phyloP scores from a whole-genome alignment of 2,888 invertebrate genomes.

The Tridacna crocea region DNA sequence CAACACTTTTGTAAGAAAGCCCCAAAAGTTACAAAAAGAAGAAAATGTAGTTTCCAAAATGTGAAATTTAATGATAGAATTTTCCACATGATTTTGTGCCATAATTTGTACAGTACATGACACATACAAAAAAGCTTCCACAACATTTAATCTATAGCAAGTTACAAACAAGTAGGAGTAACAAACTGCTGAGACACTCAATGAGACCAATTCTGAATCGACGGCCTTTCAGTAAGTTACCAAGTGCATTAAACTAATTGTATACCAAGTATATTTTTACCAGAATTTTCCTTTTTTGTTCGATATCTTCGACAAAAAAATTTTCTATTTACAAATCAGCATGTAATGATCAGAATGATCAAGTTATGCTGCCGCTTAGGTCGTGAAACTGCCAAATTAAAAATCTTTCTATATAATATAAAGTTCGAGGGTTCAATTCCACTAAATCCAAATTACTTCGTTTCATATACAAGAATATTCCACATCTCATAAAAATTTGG shows the following conservation, averaged over 20 bases:
- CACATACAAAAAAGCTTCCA: constrained; percentile 23
- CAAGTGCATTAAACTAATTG: constrained; percentile 52
- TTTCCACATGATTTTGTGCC: constrained; percentile 27
- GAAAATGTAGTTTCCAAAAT: no score
- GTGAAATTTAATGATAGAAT: no score
- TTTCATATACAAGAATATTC: constrained; percentile 29
- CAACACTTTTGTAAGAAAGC: no score
- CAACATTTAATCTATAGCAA: constrained; percentile 19
- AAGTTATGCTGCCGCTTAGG: constrained; percentile 59
- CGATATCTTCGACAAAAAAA: constrained; percentile 64
- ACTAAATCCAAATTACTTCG: constrained; percentile 33
- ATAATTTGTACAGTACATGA: constrained; percentile 29
- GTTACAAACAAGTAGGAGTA: constrained; percentile 5
- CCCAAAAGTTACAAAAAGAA: no score
- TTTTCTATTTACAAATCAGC: constrained; percentile 67
- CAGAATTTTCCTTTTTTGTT: constrained; percentile 37
- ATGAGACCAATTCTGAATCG: constrained; percentile 40
- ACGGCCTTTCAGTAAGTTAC: constrained; percentile 51
- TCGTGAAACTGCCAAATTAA: constrained; percentile 58
- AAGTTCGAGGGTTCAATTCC: constrained; percentile 49
- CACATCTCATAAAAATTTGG: constrained; percentile 46
- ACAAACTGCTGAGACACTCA: constrained; percentile 13
- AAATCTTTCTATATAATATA: constrained; percentile 31
- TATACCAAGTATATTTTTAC: constrained; percentile 23
- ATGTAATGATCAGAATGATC: constrained; percentile 43